Base-by-base conservation (phyloP, 2,888 invertebrate genomes). In the Catocala fraxini region DNA sequence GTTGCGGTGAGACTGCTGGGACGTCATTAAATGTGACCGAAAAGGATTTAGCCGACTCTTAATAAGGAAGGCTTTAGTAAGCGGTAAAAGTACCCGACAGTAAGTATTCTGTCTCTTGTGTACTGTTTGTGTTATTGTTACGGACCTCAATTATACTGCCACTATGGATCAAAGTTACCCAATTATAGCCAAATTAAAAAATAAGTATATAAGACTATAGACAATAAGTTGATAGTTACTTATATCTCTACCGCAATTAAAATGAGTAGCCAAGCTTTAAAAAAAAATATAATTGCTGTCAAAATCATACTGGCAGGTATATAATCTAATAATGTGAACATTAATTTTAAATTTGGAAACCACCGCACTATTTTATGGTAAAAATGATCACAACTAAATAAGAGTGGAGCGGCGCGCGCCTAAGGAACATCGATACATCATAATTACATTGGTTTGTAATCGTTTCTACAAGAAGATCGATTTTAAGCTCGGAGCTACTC, bases 21-120 rank as follows among this genome's bases (percentile, higher is more conserved):
- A 83, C 89, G 89, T 91, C 91, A 91, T 92, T 91, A 92, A 91
- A 92, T 89, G 85, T 85, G 89, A 91, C 92, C 89, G 75, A 92
- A 91, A 91, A 90, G 91, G 92, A 87, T 89, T 90, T 90, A 82
- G 85, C 81, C 83, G 80, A 77, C 80, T 86, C 90, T 90, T 84
- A 87, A 86, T 89, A 92, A 84, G 89, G 90, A 85, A 86, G 78
- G 83, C 81, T 89, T 87, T 87, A 84, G 83, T 79, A 79, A 81
- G 79, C 77, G 78, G 88, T 86, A 87, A 88, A 86, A 87, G 85
- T 89, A 77, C 76, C 59, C 72, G 66, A 71, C 68, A 56, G 72
- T 71, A 70, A 68, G 64, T 71, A 74, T 70, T 67, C 63, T 51
- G 66, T 56, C 65, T 59, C 63, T 60, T 72, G 52, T 56, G 58